Percentiles rank a stretch among this genome's conserved stretches.
phyloP scores from a whole-genome alignment of 2,113 vertebrate species.

The Pangasianodon gigas region DNA sequence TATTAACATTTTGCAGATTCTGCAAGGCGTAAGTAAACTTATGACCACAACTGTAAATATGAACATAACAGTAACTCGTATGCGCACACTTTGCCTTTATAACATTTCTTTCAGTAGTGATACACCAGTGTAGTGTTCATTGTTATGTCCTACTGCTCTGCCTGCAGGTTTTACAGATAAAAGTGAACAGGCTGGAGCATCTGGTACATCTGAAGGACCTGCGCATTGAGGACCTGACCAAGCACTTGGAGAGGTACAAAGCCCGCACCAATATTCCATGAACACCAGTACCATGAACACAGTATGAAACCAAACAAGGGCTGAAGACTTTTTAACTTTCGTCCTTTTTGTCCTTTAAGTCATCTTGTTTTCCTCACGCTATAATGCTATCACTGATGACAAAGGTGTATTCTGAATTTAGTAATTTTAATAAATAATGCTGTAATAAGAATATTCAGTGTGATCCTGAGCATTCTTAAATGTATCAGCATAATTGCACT shows the following conservation, averaged over 20 bases:
- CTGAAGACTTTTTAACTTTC: neutral
- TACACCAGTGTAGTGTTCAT: neutral
- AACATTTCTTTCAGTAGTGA: neutral
- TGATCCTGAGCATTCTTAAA: neutral
- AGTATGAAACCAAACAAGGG: neutral
- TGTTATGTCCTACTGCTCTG: neutral
- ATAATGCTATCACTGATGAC: neutral
- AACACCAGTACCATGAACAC: neutral
- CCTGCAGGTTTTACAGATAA: conserved; percentile 69
- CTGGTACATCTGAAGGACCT: conserved; percentile 76
- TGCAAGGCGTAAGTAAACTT: no score
- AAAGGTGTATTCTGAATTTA: neutral
- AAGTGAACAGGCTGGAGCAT: conserved; percentile 74
- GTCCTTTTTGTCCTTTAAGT: neutral
- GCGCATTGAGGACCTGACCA: conserved; percentile 67
- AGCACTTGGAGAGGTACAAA: conserved; percentile 64
- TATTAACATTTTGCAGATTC: no score
- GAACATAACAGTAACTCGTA: neutral
- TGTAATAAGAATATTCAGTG: neutral
- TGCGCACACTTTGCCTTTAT: neutral
- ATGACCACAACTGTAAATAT: neutral
- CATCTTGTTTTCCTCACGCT: neutral
- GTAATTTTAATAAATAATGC: neutral
- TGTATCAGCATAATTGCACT: neutral
- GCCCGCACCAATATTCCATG: conserved; percentile 39